Evolutionary conservation across 2,113 vertebrate genomes (phyloP).

Genomic region (Amblyopsis rosae): DNA sequence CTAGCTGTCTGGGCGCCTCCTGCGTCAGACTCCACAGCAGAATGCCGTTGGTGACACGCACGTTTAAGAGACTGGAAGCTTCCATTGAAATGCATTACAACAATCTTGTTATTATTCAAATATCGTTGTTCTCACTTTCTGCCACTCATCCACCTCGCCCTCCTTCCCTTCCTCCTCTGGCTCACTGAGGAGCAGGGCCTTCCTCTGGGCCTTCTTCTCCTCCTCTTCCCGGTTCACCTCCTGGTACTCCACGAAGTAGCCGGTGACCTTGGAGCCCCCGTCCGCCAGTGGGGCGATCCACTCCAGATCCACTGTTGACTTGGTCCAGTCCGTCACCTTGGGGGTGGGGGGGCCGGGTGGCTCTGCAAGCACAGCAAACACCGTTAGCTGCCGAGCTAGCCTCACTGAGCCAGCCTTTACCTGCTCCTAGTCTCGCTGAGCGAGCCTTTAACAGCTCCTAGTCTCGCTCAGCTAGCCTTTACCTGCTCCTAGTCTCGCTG

Average conservation of each 20-base stretch:
- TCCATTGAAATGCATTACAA: too few species aligned
- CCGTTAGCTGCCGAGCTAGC: too few species aligned
- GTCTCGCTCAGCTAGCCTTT: too few species aligned
- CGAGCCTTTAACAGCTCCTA: too few species aligned
- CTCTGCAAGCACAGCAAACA: conserved; percentile 68
- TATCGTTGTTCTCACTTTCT: conserved; percentile 73
- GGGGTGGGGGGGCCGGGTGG: conserved; percentile 93
- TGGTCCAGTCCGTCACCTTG: conserved; percentile 95
- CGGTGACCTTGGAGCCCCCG: conserved; percentile 93
- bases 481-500: too few species aligned
- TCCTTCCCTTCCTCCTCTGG: conserved; percentile 56
- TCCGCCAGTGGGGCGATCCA: conserved; percentile 90
- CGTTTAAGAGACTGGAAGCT: too few species aligned
- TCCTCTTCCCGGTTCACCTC: conserved; percentile 80
- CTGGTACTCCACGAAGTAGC: conserved; percentile 94
- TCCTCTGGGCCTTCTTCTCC: conserved; percentile 77
- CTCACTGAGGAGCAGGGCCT: conserved; percentile 38
- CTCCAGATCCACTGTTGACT: conserved; percentile 92
- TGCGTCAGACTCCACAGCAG: too few species aligned
- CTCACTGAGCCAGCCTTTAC: too few species aligned
- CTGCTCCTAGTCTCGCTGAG: too few species aligned
- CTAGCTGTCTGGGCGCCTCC: too few species aligned
- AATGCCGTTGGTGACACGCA: too few species aligned
- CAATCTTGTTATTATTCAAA: too few species aligned
- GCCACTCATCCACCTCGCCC: conserved; percentile 78